phyloP scores from a whole-genome alignment of 2,888 invertebrate genomes.

The Sthenelais limicola region DNA sequence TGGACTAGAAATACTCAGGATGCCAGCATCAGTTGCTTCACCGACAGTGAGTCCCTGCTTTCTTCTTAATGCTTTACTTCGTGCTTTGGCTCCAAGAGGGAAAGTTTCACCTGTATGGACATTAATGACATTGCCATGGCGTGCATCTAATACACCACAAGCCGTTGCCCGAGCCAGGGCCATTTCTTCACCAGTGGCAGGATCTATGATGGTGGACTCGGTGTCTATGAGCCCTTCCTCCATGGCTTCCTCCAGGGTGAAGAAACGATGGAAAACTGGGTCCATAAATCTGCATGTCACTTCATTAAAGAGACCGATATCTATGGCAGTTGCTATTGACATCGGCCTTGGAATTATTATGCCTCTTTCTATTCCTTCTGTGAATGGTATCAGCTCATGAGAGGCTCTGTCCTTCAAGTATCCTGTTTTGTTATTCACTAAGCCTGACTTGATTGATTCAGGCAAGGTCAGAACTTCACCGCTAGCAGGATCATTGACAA shows the following conservation, averaged over 20 bases:
- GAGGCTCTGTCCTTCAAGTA: constrained; percentile 60
- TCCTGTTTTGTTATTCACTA: constrained; percentile 84
- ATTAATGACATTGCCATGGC: constrained; percentile 52
- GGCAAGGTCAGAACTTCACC: constrained; percentile 52
- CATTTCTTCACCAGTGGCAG: constrained; percentile 48
- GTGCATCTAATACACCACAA: constrained; percentile 51
- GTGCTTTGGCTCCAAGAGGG: constrained; percentile 60
- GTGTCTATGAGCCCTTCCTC: constrained; percentile 51
- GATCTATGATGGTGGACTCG: constrained; percentile 52
- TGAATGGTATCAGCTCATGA: constrained; percentile 81
- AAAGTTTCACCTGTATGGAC: constrained; percentile 75
- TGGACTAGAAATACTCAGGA: constrained; percentile 64
- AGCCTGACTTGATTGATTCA: constrained; percentile 74
- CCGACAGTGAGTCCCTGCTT: constrained; percentile 54
- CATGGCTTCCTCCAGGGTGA: constrained; percentile 52
- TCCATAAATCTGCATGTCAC: constrained; percentile 54
- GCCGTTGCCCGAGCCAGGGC: constrained; percentile 49
- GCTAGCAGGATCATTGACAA: constrained; percentile 50
- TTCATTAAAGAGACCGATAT: constrained; percentile 54
- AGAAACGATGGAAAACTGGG: constrained; percentile 52
- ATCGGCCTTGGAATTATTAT: constrained; percentile 52
- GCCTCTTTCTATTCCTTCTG: constrained; percentile 81
- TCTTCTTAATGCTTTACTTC: not conserved
- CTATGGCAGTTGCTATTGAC: constrained; percentile 51
- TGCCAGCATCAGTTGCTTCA: constrained; percentile 62